Conservation (phyloP, 2,797 vertebrate genomes). For the Eremophila alpestris region DNA sequence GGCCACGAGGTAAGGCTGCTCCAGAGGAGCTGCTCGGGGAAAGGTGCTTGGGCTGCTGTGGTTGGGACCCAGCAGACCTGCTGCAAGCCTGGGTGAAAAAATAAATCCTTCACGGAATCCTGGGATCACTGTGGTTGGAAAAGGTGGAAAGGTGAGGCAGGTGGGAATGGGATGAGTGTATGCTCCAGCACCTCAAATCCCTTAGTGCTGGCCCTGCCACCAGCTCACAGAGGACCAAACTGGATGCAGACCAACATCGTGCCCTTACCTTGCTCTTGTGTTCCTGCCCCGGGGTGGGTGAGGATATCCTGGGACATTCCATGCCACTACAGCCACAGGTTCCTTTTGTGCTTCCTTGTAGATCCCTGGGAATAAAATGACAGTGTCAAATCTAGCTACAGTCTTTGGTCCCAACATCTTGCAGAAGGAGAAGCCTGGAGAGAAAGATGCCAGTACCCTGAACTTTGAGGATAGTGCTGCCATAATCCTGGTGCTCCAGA, state of each 20-base stretch:
- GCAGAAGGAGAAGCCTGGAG: conserved; percentile 79
- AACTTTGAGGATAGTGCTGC: conserved; percentile 88
- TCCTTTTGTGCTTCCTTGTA: conserved; percentile 25
- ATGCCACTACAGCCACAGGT: rapidly evolving
- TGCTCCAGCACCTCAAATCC: neutral
- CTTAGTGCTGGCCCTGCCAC: neutral
- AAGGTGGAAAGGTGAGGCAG: neutral
- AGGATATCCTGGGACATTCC: neutral
- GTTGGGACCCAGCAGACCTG: neutral
- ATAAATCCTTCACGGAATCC: rapidly evolving
- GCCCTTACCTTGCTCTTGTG: rapidly evolving
- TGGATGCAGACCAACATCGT: too few species aligned
- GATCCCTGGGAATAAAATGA: conserved; percentile 95
- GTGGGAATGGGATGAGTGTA: neutral
- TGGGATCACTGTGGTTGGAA: rapidly evolving
- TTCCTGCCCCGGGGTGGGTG: neutral
- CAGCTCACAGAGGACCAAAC: neutral
- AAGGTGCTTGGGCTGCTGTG: rapidly evolving
- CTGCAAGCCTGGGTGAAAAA: neutral
- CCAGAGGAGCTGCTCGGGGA: rapidly evolving
- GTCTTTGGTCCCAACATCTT: conserved; percentile 93
- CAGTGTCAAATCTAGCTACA: conserved; percentile 88
- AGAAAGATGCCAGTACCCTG: conserved; percentile 72
- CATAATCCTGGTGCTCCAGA: conserved; percentile 86
- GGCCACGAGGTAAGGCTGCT: conserved; percentile 80